Evolutionary conservation across 2,113 vertebrate genomes (phyloP).

Genomic region (Gobio gobio): DNA sequence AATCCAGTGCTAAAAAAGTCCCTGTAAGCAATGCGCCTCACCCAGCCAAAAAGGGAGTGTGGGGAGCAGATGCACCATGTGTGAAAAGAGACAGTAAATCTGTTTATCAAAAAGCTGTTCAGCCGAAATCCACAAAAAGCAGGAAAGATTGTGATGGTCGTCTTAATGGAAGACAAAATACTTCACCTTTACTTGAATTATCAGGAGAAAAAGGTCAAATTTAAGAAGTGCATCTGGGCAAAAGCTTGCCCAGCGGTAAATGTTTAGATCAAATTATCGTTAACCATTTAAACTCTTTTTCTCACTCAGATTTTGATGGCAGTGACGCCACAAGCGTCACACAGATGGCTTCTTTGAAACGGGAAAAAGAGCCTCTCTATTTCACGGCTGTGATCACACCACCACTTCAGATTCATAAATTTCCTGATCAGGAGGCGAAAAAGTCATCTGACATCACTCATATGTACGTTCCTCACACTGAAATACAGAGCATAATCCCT

Average conservation of each 20-base stretch:
- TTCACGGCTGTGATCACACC: constrained; percentile 65
- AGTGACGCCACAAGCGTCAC: not conserved
- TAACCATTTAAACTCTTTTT: constrained; percentile 20
- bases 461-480: constrained; percentile 15
- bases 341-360: constrained; percentile 54
- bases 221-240: not conserved
- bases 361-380: constrained; percentile 62
- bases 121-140: constrained; percentile 17
- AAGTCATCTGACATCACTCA: constrained; percentile 20
- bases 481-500: constrained; percentile 24
- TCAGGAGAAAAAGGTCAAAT: not conserved
- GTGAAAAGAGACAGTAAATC: constrained; percentile 23
- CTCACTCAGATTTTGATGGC: constrained; percentile 38
- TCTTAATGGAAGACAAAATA: constrained; percentile 11
- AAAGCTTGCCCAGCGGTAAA: constrained; percentile 9
- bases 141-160: not conserved
- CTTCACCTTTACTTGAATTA: not conserved
- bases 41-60: constrained; percentile 21
- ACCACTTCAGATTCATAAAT: constrained; percentile 54
- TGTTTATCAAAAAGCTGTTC: constrained; percentile 17
- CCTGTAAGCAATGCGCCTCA: constrained; percentile 12
- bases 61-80: not conserved
- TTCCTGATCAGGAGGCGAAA: constrained; percentile 55
- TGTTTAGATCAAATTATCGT: constrained; percentile 5
- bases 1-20: constrained; percentile 18